These are phyloP conservation scores for Pseudachorutes palmiensis DNA, from an alignment of 1,140 invertebrate species.

Conservation along the genomic window DNA sequence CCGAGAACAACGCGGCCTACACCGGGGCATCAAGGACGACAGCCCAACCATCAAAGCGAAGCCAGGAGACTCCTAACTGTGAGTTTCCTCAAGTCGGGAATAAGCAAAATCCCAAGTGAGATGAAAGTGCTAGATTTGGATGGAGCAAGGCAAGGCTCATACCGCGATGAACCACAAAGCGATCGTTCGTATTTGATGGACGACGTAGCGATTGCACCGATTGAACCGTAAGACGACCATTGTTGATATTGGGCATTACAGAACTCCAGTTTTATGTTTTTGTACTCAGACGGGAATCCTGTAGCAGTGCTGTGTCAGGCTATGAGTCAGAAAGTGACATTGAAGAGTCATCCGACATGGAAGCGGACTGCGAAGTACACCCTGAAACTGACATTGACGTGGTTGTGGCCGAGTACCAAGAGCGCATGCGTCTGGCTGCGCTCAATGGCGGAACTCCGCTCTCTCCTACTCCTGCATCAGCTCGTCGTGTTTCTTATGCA, in stretches of 20 bases:
- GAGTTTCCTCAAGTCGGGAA: conserved; percentile 34
- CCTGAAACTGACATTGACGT: conserved; percentile 36
- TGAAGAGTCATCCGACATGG: conserved; percentile 19
- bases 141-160: neutral
- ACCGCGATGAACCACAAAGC: neutral
- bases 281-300: conserved; percentile 14
- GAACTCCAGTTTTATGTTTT: conserved; percentile 3
- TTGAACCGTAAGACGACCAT: conserved; percentile 22
- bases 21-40: no score
- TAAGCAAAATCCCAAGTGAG: conserved; percentile 29
- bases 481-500: conserved; percentile 27
- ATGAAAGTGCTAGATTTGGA: conserved; percentile 24
- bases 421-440: conserved; percentile 28
- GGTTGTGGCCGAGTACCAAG: conserved; percentile 35
- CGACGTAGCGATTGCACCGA: conserved; percentile 29
- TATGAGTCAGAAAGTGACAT: conserved; percentile 35
- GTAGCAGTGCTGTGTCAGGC: conserved; percentile 35
- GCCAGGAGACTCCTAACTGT: conserved; percentile 33
- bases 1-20: no score
- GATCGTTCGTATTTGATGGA: conserved; percentile 34
- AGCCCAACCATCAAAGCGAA: no score
- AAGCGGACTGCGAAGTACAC: neutral
- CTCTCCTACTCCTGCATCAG: conserved; percentile 31
- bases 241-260: neutral
- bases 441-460: conserved; percentile 28